Base-by-base conservation (phyloP, 1,140 invertebrate species). In the Leguminivora glycinivorella region DNA sequence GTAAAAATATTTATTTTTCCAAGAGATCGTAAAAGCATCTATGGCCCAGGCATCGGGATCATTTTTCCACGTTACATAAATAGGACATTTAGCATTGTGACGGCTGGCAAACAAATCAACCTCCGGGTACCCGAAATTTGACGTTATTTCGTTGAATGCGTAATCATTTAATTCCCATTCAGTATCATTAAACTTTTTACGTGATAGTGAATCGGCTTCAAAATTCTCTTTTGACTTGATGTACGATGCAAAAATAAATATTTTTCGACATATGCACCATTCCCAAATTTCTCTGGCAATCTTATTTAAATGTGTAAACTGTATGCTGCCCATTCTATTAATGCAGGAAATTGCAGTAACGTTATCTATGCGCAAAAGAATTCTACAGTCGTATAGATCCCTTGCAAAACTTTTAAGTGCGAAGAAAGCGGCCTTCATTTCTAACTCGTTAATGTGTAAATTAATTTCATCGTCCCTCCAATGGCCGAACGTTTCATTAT, bases 1-100 rank as follows among this genome's bases (percentile, higher is more conserved):
- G 31, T 82, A 82, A 75, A 80, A 81, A n/a, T 67, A 72, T 10
- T 47, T 67, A 19, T 73, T 26, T 29, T 31, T 69, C 76, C 81
- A 80, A 22, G 56, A 69, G n/a, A 80, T 12, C 7, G 80, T 78
- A 68, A 82, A 83, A 5, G 82, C 80, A 67, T 83, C 82, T 9
- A 78, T 22, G 2, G 70, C 75, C 14, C 69, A 70, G 2, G 73
- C 52, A 4, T 72, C 67, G 26, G 77, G 76, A 26, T 80, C 79
- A 67, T 60, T 70, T 26, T 72, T 58, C 81, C 79, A 84, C 2
- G 83, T 80, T 29, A 79, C 70, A 67, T 72, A 84, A 12, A 14
- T 56, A 7, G 68, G 9, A 47, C 76, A 79, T 75, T 83, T 83
- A 4, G 70, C 40, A 67, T 84, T 82, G 5, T 10, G 67, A 60